These are phyloP conservation scores for Syndactyla subalaris DNA, from an alignment of 2,797 vertebrate species.

Conservation along the genomic window DNA sequence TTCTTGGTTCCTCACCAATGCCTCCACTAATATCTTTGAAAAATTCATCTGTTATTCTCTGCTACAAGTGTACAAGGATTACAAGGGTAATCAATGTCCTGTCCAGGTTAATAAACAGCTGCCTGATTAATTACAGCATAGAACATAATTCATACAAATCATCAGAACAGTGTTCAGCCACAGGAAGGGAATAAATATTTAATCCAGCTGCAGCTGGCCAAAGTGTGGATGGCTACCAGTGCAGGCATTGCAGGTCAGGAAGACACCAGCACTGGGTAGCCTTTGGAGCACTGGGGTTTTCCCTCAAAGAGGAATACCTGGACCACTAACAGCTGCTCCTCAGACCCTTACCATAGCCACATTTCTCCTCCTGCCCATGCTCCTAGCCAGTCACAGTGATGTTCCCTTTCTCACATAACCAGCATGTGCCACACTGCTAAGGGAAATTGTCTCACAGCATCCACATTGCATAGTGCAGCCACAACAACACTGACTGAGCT, in stretches of 20 bases:
- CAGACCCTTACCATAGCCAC: background rate
- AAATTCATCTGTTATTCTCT: background rate
- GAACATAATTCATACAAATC: background rate
- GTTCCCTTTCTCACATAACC: background rate
- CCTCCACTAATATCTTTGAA: background rate
- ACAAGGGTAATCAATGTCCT: background rate
- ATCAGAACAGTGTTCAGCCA: background rate
- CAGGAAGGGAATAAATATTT: background rate
- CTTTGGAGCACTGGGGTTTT: background rate
- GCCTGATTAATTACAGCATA: background rate
- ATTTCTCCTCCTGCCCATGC: background rate
- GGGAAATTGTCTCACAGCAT: background rate
- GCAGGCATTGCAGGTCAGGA: background rate
- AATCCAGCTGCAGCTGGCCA: background rate
- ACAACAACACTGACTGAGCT: background rate
- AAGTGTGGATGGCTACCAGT: background rate
- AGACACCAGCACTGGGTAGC: background rate
- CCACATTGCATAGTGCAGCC: background rate
- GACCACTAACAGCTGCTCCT: background rate
- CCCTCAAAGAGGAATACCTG: background rate
- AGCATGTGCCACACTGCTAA: rapidly evolving
- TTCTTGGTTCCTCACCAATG: background rate
- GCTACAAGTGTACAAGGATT: background rate
- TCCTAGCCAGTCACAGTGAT: background rate
- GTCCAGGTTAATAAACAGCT: background rate